Conservation (phyloP, 2,797 vertebrate species). For the Pempheris klunzingeri region DNA sequence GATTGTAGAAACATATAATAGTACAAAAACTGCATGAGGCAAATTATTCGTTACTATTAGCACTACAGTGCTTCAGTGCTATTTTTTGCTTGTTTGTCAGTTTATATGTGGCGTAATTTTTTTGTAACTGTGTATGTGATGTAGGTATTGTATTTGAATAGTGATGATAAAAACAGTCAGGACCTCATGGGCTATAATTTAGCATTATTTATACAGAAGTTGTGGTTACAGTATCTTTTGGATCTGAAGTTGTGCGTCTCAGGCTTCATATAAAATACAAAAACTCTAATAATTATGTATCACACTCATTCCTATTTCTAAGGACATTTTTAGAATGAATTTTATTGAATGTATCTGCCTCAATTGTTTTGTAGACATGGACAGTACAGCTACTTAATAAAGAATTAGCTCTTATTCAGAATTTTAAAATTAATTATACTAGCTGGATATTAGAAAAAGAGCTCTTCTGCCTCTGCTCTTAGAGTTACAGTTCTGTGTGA, state of each 20-base stretch:
- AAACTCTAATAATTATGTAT: neutral
- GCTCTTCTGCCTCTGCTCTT: neutral
- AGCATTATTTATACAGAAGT: neutral
- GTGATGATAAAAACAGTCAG: neutral
- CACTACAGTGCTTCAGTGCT: neutral
- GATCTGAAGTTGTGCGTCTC: neutral
- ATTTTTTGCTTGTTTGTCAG: neutral
- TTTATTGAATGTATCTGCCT: neutral
- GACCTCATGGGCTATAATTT: neutral
- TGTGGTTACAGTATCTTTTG: neutral
- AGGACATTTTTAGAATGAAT: neutral
- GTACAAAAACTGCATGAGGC: neutral
- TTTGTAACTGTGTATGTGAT: neutral
- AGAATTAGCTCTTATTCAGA: neutral
- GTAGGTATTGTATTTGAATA: conserved; percentile 1
- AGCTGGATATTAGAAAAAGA: conserved; percentile 11
- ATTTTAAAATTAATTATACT: conserved; percentile 14
- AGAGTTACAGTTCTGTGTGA: conserved; percentile 15
- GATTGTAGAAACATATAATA: no score
- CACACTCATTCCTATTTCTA: neutral
- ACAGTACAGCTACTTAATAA: neutral
- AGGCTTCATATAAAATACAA: neutral
- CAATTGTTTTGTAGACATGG: neutral
- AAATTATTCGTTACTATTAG: neutral
- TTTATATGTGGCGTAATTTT: neutral